Percentiles rank a stretch among this genome's conserved stretches.
phyloP scores from a whole-genome alignment of 37 sponge, comb jelly and placozoan species.

The Petrosia ficiformis region DNA sequence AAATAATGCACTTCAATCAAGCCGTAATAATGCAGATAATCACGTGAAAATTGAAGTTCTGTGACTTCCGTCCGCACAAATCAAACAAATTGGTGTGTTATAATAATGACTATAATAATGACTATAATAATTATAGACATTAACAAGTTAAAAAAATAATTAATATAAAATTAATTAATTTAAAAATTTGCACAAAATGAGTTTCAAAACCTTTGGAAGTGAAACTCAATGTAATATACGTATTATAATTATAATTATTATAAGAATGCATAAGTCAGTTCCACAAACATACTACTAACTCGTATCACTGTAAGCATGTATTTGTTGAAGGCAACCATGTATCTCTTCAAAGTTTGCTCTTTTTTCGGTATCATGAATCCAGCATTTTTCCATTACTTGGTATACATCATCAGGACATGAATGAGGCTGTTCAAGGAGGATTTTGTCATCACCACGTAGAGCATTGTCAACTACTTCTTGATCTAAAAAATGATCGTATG shows the following conservation, averaged over 20 bases:
- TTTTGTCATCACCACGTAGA: constrained; percentile 13
- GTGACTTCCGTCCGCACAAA: no score
- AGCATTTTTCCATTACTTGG: constrained; percentile 64
- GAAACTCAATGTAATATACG: no score
- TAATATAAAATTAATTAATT: no score
- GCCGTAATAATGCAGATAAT: no score
- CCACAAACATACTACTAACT: background rate
- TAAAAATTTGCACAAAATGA: no score
- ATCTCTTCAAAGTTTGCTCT: constrained; percentile 60
- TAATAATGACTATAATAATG: no score
- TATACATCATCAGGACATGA: constrained; percentile 50
- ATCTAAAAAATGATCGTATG: constrained; percentile 66
- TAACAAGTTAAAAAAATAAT: no score
- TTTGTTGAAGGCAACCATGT: constrained; percentile 8
- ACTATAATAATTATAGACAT: no score
- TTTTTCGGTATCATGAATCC: constrained; percentile 39
- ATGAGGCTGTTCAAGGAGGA: constrained; percentile 38
- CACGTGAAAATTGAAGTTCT: no score
- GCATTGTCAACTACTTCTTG: constrained; percentile 82
- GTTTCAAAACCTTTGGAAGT: no score
- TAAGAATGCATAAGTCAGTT: background rate
- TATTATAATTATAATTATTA: background rate
- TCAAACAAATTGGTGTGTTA: no score
- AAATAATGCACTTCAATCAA: no score
- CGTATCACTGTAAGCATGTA: constrained; percentile 29